Evolutionary conservation across 2,113 vertebrate species (phyloP).

Genomic region (Zosterops hypoxanthus): DNA sequence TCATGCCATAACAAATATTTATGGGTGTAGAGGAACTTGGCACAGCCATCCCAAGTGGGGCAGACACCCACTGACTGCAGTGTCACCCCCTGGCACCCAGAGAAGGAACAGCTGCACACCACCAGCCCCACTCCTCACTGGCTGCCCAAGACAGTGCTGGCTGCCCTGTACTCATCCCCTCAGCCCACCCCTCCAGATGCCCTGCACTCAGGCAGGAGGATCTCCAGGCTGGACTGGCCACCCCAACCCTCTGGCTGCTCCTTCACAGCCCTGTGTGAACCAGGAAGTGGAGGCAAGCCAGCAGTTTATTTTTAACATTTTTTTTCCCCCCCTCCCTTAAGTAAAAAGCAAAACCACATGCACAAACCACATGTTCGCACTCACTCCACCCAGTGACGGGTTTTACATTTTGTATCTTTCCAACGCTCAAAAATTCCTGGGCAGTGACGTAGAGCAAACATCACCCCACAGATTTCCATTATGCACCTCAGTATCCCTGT

Average conservation of each 20-base stretch:
- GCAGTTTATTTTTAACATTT: slow-evolving; percentile 44
- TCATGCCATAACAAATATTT: neutral
- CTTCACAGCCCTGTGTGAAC: neutral
- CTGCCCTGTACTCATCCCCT: neutral
- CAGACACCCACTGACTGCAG: neutral
- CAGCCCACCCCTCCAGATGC: accelerated
- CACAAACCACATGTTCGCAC: neutral
- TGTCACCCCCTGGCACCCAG: accelerated
- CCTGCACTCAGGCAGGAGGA: neutral
- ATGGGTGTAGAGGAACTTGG: neutral
- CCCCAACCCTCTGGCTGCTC: neutral
- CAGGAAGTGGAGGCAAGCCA: neutral
- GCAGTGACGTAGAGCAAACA: neutral
- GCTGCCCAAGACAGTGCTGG: neutral
- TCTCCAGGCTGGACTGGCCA: neutral
- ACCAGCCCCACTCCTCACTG: neutral
- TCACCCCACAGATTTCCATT: neutral
- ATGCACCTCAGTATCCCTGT: neutral
- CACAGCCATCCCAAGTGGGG: accelerated
- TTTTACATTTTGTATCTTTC: neutral
- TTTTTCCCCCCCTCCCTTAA: neutral
- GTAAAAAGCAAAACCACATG: neutral
- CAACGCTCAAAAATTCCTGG: neutral
- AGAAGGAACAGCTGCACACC: accelerated
- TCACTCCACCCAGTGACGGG: neutral